These are phyloP conservation scores for Vanessa tameamea DNA, from an alignment of 1,140 invertebrate species.

Conservation along the genomic window DNA sequence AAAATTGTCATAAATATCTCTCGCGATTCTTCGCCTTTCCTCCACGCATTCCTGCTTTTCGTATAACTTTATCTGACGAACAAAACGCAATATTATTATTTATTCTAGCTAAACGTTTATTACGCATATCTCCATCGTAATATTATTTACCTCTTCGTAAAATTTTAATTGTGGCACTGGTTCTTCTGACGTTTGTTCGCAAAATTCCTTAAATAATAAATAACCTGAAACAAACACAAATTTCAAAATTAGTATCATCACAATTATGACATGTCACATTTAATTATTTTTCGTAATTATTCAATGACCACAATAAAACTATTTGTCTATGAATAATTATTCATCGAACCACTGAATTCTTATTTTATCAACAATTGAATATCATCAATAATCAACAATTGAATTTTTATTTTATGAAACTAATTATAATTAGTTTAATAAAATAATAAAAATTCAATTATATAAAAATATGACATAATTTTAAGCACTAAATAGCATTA, in stretches of 20 bases:
- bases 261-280: background rate
- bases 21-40: constrained; percentile 95
- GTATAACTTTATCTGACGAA: constrained; percentile 96
- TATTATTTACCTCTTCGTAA: constrained; percentile 95
- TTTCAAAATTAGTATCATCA: background rate
- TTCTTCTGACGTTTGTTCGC: constrained; percentile 97
- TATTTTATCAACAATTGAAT: too few species aligned
- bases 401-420: too few species aligned
- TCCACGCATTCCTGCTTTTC: constrained; percentile 99
- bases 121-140: background rate
- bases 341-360: too few species aligned
- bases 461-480: too few species aligned
- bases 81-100: constrained; percentile 28
- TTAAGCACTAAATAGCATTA: too few species aligned
- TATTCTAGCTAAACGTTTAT: constrained; percentile 13
- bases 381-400: too few species aligned
- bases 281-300: too few species aligned
- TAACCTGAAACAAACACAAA: constrained; percentile 89
- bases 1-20: constrained; percentile 99
- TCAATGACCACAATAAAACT: too few species aligned
- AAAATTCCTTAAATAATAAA: constrained; percentile 99
- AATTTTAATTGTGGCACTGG: constrained; percentile 98
- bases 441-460: too few species aligned
- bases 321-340: too few species aligned
- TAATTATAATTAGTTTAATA: too few species aligned